Conservation (phyloP, 2,797 vertebrate species). For the Gymnodraco acuticeps region DNA sequence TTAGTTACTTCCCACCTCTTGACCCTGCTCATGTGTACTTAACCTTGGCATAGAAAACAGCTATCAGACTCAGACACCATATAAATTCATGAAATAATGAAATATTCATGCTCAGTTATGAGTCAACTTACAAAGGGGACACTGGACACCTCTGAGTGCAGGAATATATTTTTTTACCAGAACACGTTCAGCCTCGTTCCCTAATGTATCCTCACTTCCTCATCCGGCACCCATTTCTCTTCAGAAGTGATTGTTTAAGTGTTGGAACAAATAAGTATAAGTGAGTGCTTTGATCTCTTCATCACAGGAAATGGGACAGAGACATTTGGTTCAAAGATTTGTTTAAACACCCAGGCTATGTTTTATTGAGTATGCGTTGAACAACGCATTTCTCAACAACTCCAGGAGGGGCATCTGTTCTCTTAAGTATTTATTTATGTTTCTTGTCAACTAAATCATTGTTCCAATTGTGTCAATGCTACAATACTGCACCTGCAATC, state of each 20-base stretch:
- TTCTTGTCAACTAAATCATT: neutral
- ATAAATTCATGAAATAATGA: constrained; percentile 57
- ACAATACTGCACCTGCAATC: neutral
- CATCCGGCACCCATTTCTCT: neutral
- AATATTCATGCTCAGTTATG: constrained; percentile 54
- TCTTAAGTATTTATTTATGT: constrained; percentile 2
- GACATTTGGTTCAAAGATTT: neutral
- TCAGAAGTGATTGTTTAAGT: neutral
- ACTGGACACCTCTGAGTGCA: neutral
- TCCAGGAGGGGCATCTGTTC: neutral
- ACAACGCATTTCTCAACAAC: neutral
- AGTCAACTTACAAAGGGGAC: constrained; percentile 32
- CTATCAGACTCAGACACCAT: constrained; percentile 35
- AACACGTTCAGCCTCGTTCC: neutral
- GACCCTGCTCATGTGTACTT: constrained; percentile 23
- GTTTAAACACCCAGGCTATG: neutral
- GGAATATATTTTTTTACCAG: neutral
- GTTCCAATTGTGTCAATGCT: neutral
- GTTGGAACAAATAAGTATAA: neutral
- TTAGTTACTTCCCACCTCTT: too few species aligned
- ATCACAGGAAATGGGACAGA: neutral
- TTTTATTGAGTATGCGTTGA: neutral
- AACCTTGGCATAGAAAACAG: constrained; percentile 41
- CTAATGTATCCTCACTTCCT: neutral
- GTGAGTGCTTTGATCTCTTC: neutral